phyloP scores from a whole-genome alignment of 2,113 vertebrate species.

The Tricholaema leucomelas region DNA sequence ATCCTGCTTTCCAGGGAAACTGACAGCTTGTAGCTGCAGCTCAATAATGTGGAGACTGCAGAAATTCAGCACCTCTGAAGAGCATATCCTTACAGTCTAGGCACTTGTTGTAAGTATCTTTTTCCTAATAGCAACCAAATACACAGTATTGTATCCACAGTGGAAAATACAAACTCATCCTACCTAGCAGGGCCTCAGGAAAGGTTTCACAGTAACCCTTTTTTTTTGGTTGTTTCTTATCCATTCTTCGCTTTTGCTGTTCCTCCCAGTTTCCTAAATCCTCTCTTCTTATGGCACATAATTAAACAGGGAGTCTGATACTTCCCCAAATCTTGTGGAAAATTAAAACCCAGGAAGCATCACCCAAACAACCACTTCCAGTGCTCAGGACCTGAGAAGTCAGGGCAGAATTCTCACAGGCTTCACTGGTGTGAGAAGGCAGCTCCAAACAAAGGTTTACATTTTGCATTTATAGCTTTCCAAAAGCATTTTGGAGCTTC shows the following conservation, averaged over 20 bases:
- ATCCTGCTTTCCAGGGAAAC: conserved; percentile 3
- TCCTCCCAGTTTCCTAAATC: not conserved
- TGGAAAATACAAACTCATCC: not conserved
- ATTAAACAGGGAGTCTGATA: not conserved
- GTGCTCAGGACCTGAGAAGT: not conserved
- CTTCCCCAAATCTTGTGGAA: not conserved
- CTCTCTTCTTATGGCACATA: not conserved
- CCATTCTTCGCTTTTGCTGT: not conserved
- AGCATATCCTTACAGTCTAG: not conserved
- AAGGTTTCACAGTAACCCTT: not conserved
- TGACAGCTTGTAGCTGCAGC: not conserved
- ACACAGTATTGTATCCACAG: not conserved
- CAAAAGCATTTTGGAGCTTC: not conserved
- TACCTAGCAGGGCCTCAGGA: not conserved
- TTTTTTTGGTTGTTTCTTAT: not conserved
- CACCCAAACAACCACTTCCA: not conserved
- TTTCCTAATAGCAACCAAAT: not conserved
- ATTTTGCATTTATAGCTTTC: not conserved
- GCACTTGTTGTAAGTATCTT: not conserved
- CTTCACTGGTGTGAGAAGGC: not conserved
- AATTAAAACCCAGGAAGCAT: not conserved
- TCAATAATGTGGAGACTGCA: not conserved
- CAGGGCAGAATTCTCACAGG: not conserved
- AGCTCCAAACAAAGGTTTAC: not conserved
- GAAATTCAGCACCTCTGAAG: not conserved